phyloP scores from a whole-genome alignment of 2,113 vertebrate species.

The Eolophus roseicapilla region DNA sequence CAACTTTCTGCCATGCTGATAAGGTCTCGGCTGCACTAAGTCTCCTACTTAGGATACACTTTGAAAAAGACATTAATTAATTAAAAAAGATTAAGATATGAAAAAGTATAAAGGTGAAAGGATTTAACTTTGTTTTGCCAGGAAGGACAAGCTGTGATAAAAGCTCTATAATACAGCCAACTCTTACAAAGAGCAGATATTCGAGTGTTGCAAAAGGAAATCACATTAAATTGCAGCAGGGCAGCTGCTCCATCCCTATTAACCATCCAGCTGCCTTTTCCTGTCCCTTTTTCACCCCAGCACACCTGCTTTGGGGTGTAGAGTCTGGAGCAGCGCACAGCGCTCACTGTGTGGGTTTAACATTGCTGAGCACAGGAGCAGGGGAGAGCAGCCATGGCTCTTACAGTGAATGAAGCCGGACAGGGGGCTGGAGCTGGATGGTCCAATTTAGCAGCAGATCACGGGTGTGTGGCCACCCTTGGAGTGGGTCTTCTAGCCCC shows the following conservation, averaged over 20 bases:
- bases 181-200: neutral
- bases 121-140: conserved; percentile 20
- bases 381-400: rapidly evolving
- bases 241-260: neutral
- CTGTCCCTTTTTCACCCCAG: neutral
- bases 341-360: neutral
- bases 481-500: neutral
- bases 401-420: neutral
- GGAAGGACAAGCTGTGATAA: conserved; percentile 35
- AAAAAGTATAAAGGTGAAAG: neutral
- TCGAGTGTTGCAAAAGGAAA: conserved; percentile 15
- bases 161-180: neutral
- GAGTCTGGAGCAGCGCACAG: neutral
- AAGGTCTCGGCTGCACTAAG: neutral
- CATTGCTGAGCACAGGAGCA: neutral
- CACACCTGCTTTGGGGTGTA: neutral
- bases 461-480: neutral
- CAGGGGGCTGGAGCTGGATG: neutral
- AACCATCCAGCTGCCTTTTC: neutral
- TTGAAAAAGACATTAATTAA: conserved; percentile 9
- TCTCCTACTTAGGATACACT: neutral
- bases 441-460: neutral
- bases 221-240: conserved; percentile 11
- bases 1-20: neutral
- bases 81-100: neutral